phyloP scores from a whole-genome alignment of 1,140 invertebrate species.

The Drosophila pachea region DNA sequence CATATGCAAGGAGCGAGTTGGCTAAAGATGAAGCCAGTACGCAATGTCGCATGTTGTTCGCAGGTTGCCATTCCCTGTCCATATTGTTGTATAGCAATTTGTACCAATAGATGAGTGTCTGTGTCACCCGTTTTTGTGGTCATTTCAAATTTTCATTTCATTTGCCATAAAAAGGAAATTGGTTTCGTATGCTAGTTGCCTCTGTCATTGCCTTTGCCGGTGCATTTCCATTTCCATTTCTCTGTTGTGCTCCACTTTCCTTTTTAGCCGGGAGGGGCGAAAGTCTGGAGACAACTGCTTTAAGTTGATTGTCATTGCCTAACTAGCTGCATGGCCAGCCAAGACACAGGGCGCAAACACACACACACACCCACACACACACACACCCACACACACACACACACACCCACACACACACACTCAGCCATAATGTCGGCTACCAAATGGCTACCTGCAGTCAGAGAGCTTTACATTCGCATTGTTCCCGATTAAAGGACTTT shows the following conservation, averaged over 20 bases:
- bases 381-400: not conserved
- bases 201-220: constrained; percentile 24
- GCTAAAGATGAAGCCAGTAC: constrained; percentile 14
- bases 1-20: constrained; percentile 15
- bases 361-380: not conserved
- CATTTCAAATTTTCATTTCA: constrained; percentile 77
- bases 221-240: constrained; percentile 9
- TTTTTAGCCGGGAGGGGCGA: not conserved
- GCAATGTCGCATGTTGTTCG: constrained; percentile 61
- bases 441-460: constrained; percentile 29
- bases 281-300: constrained; percentile 1
- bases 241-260: not conserved
- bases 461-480: constrained; percentile 32
- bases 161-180: constrained; percentile 77
- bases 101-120: constrained; percentile 12
- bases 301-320: constrained; percentile 44
- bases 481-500: constrained; percentile 32
- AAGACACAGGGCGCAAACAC: not conserved
- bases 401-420: constrained; percentile 10
- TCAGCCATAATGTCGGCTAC: constrained; percentile 14
- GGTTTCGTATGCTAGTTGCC: constrained; percentile 72
- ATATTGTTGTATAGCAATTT: constrained; percentile 27
- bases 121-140: constrained; percentile 66
- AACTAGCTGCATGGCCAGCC: constrained; percentile 34
- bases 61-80: constrained; percentile 51